Base-by-base conservation (phyloP, 2,888 invertebrate species). In the Drosophila villosipedis region DNA sequence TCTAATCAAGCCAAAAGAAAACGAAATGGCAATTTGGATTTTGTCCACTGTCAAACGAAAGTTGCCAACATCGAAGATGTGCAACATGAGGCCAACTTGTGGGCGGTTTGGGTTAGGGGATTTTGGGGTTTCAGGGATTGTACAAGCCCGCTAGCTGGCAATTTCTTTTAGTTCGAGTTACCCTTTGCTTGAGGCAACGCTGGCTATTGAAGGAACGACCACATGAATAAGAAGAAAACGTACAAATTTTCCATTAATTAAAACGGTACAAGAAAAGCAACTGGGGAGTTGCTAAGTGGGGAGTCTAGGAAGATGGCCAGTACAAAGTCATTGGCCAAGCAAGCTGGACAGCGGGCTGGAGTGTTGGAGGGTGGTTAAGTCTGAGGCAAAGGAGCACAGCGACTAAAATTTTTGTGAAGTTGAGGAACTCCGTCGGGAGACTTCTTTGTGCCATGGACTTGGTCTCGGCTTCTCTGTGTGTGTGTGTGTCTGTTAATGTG, bases 171-270 rank as follows among this genome's bases (percentile, higher is more conserved):
- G 80, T 75, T 68, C 19, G 52, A 68, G 75, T 65, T 67, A 75
- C 80, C 70, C 76, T 71, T 66, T 70, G 80, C 83, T 82, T 69
- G 54, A 66, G 82, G 78, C 79, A 39, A 30, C 28, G 25, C 57
- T 39, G 64, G 43, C 69, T 70, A 77, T 72, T 78, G 87, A 86
- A 71, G 83, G 70, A 68, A 73, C 66, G 70, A 83, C 87, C 87
- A 76, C 87, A 87, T 73, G 85, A 76, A 77, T 85, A 76, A 69
- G 71, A 76, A 71, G 89, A 87, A 84, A 87, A 84, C 82, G 80
- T 86, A 85, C 77, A 85, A 88, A 88, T 78, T 84, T 90, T 77
- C 75, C 85, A 82, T 91, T 87, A 91, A 87, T 87, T 87, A 87
- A 87, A 87, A 90, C 59, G 80, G 62, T 84, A 89, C 80, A 83